Base-by-base conservation (phyloP, 2,797 vertebrate genomes). In the Naso thynnoides region DNA sequence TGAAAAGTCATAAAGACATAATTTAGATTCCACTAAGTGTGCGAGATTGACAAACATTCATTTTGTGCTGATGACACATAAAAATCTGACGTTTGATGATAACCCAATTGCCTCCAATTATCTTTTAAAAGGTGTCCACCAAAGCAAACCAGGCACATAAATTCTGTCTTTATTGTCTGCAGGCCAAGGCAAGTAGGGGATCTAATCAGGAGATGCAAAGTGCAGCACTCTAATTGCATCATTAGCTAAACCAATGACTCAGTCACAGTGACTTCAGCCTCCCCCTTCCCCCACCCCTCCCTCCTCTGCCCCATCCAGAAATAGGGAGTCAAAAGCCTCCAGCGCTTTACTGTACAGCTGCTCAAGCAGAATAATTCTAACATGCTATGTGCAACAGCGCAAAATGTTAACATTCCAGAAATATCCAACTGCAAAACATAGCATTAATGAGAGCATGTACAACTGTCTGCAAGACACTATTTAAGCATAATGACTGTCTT, bases 181-280 rank as follows among this genome's bases (percentile, higher is more conserved):
- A 57, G 79, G 79, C 83, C 86, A 70, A 45, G 33, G 47, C 50
- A 23, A 81, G 79, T 44, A 58, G 70, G 71, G 82, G 87, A 86
- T 89, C 78, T 89, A 90, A 93, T 93, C 91, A 92, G 83, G 82
- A 82, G 85, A 92, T 87, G 87, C 83, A 90, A 90, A 90, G 86
- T 87, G 85, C 87, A 91, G 81, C 82, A 74, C 68, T 88, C 87
- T 94, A 93, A 94, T 93, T 94, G 90, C 89, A 94, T 93, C 90
- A 92, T 94, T 93, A 93, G 90, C 91, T 88, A 91, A 92, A 91
- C 86, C 90, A 92, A 89, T 94, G 93, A 93, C 83, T 94, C 92
- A 93, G 91, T 91, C 78, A 82, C 82, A 82, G 78, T 78, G 89
- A 89, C 86, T 88, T 87, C 86, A 83, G 77, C 64, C 79, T 64